phyloP scores from a whole-genome alignment of 1,140 invertebrate species.

The Drosophila bipectinata region DNA sequence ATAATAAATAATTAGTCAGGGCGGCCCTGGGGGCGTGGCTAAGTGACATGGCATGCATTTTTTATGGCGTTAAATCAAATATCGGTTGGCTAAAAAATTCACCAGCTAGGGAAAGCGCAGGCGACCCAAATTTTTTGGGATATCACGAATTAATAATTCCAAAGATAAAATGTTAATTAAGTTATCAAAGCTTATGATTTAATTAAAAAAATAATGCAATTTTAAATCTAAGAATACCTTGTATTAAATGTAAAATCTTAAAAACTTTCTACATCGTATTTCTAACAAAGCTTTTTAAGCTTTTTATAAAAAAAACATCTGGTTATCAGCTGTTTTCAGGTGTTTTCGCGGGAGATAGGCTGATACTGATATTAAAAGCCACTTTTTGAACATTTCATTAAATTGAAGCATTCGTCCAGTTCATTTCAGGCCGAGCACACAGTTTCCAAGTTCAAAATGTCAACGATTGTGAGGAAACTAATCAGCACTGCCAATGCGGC shows the following conservation, averaged over 20 bases:
- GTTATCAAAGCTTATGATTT: slow-evolving; percentile 22
- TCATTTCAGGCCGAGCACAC: slow-evolving; percentile 9
- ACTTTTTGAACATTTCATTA: slow-evolving; percentile 23
- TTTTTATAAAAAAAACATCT: neutral
- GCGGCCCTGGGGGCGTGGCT: slow-evolving; percentile 59
- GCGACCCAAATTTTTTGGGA: slow-evolving; percentile 53
- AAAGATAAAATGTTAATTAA: slow-evolving; percentile 27
- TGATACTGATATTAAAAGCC: slow-evolving; percentile 24
- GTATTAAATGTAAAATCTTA: neutral
- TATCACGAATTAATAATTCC: neutral
- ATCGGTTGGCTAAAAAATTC: slow-evolving; percentile 42
- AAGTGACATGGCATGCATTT: slow-evolving; percentile 70
- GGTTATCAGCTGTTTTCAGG: neutral
- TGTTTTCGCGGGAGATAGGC: slow-evolving; percentile 17
- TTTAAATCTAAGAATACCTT: neutral
- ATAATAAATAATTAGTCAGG: slow-evolving; percentile 80
- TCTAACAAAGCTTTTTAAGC: neutral
- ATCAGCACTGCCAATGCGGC: slow-evolving; percentile 85
- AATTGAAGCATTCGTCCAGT: slow-evolving; percentile 35
- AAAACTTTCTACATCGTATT: neutral
- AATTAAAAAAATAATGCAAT: neutral
- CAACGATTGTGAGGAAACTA: slow-evolving; percentile 82
- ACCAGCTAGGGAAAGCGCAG: slow-evolving; percentile 61
- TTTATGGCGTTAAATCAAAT: slow-evolving; percentile 75
- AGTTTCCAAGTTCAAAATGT: slow-evolving; percentile 50